phyloP scores from a whole-genome alignment of 2,797 vertebrate genomes.

The Periophthalmus magnuspinnatus region DNA sequence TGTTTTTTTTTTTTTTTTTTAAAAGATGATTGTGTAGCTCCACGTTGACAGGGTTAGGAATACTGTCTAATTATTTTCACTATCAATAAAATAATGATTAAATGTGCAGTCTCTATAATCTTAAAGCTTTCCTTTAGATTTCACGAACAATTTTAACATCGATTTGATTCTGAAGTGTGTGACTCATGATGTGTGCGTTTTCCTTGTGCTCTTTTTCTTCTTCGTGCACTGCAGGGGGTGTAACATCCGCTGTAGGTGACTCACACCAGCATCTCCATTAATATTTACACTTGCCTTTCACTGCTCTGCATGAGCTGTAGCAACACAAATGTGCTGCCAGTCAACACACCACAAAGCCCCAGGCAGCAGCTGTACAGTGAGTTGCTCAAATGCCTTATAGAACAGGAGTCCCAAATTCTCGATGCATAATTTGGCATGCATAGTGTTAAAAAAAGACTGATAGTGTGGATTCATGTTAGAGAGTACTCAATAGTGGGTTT shows the following conservation, averaged over 20 bases:
- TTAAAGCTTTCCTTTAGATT: not conserved
- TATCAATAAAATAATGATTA: no score
- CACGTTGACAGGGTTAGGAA: no score
- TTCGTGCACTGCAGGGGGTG: slow-evolving; percentile 27
- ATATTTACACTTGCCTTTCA: slow-evolving; percentile 18
- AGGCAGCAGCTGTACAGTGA: slow-evolving; percentile 34
- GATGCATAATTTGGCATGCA: not conserved
- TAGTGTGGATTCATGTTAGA: not conserved
- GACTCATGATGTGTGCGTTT: slow-evolving; percentile 27
- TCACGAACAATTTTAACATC: slow-evolving; percentile 33
- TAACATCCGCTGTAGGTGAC: slow-evolving; percentile 11
- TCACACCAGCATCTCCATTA: slow-evolving; percentile 14
- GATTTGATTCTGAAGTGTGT: slow-evolving; percentile 20
- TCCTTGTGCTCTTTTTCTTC: slow-evolving; percentile 17
- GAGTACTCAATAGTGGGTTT: no score
- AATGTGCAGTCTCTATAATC: no score
- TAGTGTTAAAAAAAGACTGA: not conserved
- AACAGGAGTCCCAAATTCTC: not conserved
- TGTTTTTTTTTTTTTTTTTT: no score
- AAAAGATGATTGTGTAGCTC: no score
- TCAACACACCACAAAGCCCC: slow-evolving; percentile 32
- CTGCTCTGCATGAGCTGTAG: slow-evolving; percentile 1
- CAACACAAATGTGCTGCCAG: slow-evolving; percentile 22
- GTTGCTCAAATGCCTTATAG: slow-evolving; percentile 21
- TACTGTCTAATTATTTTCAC: no score